Conservation (phyloP, 2,888 invertebrate species). For the Alsophila aescularia region DNA sequence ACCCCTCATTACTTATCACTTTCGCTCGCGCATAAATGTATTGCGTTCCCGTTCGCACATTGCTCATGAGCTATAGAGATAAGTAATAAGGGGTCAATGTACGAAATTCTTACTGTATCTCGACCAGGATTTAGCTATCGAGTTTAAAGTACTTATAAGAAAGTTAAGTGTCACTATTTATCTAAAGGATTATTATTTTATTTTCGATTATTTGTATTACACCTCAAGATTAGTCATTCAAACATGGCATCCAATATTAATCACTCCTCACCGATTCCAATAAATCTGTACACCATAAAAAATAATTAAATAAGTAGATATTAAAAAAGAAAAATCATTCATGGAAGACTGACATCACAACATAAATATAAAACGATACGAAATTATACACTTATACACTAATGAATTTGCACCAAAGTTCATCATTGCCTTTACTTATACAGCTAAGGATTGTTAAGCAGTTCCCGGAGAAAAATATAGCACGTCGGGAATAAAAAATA, state of each 20-base stretch:
- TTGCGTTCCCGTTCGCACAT: too few species aligned
- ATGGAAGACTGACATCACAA: slow-evolving; percentile 84
- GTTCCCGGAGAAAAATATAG: slow-evolving; percentile 13
- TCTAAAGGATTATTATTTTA: slow-evolving; percentile 34
- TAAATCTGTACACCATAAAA: slow-evolving; percentile 66
- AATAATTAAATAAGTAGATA: slow-evolving; percentile 70
- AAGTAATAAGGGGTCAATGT: too few species aligned
- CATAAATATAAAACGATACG: slow-evolving; percentile 78
- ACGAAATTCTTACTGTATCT: too few species aligned
- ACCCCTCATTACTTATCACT: too few species aligned
- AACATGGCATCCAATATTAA: slow-evolving; percentile 59
- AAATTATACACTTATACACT: slow-evolving; percentile 62
- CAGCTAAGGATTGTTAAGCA: slow-evolving; percentile 22
- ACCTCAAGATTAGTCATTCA: slow-evolving; percentile 48
- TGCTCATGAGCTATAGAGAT: too few species aligned
- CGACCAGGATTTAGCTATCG: too few species aligned
- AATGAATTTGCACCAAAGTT: slow-evolving; percentile 66
- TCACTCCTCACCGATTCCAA: slow-evolving; percentile 48
- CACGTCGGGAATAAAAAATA: background rate
- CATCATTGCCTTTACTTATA: slow-evolving; percentile 25
- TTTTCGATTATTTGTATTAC: slow-evolving; percentile 32
- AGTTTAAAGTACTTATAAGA: slow-evolving; percentile 33
- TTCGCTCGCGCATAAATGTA: too few species aligned
- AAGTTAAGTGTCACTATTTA: slow-evolving; percentile 32
- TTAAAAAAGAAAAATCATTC: slow-evolving; percentile 60